Evolutionary conservation across 2,113 vertebrate species (phyloP), one percentile per base, ranked within the genome.

Genomic region (Pterocles gutturalis): DNA sequence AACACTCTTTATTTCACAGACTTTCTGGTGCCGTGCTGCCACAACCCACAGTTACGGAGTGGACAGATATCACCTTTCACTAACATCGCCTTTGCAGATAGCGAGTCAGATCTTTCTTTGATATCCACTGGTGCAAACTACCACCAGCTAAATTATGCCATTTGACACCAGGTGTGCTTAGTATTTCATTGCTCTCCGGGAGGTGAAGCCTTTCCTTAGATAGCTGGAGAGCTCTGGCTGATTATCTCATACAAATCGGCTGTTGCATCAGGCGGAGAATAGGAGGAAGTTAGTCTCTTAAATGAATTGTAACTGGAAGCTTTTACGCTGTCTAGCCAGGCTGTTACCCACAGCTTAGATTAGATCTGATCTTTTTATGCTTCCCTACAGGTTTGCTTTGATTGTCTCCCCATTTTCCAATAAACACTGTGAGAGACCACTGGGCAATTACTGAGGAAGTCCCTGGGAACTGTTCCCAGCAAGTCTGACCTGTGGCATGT

Each of bases 361-460:
- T 92, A 93, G 89, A 85, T 65, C n/a, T 84, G 81, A 76, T 91
- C 65, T 83, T 91, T 95, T 83, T 66, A 58, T 73, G 70, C 49
- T 91, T 96, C 70, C 66, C 73, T 72, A 55, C 87, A 95, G 81
- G 81, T 95, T 93, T 91, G 36, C 78, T 93, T 90, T 69, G 77
- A 84, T 79, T 92, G 65, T 92, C 69, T 91, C 69, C 67, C 69
- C 48, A 46, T 93, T 94, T 95, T 83, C 77, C 49, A 80, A 53
- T 48, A 94, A 95, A 77, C 41, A 73, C 80, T 51, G 75, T 53
- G 77, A 76, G 66, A 84, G 20, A 77, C n/a, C 70, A 83, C 36
- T 66, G 81, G 28, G 54, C 36, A 87, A 46, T 92, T 84, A 91
- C 58, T 31, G 58, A 72, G 61, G 77, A 53, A 70, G n/a, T 91